Conservation (phyloP, 2,113 vertebrate genomes). For the Orthochromis indermauri region DNA sequence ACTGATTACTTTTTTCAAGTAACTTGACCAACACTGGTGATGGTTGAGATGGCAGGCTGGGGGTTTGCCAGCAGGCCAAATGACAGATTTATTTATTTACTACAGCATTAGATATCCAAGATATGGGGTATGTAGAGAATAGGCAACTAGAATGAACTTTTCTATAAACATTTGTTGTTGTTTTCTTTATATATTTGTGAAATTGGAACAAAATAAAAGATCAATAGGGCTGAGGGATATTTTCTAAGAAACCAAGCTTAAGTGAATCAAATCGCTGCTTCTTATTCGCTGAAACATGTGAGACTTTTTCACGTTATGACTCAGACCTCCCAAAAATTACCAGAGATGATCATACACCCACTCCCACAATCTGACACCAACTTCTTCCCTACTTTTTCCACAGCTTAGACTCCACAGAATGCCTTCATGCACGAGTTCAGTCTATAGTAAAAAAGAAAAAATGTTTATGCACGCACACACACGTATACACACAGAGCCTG, state of each 20-base stretch:
- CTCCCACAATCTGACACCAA: conserved; percentile 37
- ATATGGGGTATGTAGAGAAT: neutral
- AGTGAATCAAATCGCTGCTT: neutral
- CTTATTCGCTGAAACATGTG: neutral
- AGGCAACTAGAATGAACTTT: neutral
- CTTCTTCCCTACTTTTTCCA: conserved; percentile 16
- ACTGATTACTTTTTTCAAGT: too few species aligned
- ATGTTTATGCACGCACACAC: neutral
- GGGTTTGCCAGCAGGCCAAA: neutral
- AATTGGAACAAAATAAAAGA: neutral
- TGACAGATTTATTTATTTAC: neutral
- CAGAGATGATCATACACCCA: conserved; percentile 22
- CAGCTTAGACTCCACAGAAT: neutral
- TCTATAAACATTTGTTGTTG: neutral
- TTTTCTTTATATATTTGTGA: neutral
- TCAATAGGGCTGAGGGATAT: neutral
- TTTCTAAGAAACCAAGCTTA: neutral
- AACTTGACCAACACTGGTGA: too few species aligned
- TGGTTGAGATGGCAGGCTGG: neutral
- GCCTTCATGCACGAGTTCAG: conserved; percentile 9
- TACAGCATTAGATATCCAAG: neutral
- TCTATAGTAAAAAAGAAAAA: neutral
- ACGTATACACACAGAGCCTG: neutral
- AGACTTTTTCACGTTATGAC: conserved; percentile 41
- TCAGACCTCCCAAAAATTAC: conserved; percentile 53